Evolutionary conservation across 2,113 vertebrate genomes (phyloP).

Genomic region (Xiphias gladius): DNA sequence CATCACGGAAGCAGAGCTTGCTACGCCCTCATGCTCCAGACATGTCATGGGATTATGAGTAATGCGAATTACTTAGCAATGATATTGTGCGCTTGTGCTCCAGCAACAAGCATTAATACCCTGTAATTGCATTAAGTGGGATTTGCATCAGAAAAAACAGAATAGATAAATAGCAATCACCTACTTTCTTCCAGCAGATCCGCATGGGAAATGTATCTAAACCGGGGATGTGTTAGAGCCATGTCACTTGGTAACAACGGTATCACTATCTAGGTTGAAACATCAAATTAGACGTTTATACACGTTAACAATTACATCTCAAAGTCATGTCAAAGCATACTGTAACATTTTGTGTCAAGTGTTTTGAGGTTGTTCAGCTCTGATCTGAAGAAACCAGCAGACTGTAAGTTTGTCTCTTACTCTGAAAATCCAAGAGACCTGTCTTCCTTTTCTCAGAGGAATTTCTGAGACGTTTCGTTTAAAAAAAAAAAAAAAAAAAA

Average conservation of each 20-base stretch:
- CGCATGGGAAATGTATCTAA: slow-evolving; percentile 33
- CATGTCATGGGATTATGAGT: slow-evolving; percentile 66
- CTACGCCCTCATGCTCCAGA: slow-evolving; percentile 45
- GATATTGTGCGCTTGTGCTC: slow-evolving; percentile 35
- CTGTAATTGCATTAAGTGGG: slow-evolving; percentile 68
- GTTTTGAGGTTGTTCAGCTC: slow-evolving; percentile 7
- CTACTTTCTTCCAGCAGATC: slow-evolving; percentile 1
- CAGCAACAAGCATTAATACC: slow-evolving; percentile 47
- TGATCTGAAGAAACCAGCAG: not conserved
- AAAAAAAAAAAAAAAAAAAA: no score
- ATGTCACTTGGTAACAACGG: not conserved
- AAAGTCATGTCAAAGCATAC: not conserved
- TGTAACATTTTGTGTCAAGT: slow-evolving; percentile 30
- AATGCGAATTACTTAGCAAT: slow-evolving; percentile 56
- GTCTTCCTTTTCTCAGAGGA: not conserved
- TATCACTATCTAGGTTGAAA: not conserved
- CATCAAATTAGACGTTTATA: not conserved
- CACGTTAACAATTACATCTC: slow-evolving; percentile 6
- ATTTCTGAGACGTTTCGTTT: slow-evolving; percentile 24
- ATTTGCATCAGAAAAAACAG: slow-evolving; percentile 62
- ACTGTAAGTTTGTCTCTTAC: not conserved
- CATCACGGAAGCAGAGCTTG: slow-evolving; percentile 52
- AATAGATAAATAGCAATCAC: slow-evolving; percentile 48
- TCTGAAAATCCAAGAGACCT: not conserved
- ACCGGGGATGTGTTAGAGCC: not conserved